Evolutionary conservation across 1,140 invertebrate genomes (phyloP).

Genomic region (Ladona fulva): DNA sequence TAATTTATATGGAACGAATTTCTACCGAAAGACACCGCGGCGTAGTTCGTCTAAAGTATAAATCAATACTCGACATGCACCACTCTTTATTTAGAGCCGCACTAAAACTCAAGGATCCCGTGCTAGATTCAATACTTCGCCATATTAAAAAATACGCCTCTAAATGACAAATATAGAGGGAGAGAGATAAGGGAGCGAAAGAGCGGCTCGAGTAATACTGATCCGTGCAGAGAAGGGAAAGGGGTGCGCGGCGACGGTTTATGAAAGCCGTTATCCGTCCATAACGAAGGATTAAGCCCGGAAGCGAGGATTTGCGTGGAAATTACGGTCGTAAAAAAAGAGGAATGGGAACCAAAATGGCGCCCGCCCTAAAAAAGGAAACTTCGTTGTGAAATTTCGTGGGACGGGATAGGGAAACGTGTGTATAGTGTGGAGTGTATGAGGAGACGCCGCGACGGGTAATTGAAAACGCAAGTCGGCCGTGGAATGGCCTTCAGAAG

Average conservation of each 20-base stretch:
- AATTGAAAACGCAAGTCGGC: background rate
- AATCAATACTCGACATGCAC: too few species aligned
- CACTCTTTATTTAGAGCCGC: too few species aligned
- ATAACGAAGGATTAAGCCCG: background rate
- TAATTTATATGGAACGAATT: too few species aligned
- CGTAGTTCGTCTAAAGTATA: too few species aligned
- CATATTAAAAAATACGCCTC: too few species aligned
- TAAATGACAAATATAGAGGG: too few species aligned
- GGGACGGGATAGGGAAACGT: background rate
- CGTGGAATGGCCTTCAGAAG: too few species aligned
- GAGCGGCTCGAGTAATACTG: background rate
- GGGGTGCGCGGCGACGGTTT: background rate
- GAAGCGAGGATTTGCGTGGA: conserved; percentile 6
- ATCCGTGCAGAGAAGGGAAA: background rate
- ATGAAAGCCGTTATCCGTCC: conserved; percentile 3
- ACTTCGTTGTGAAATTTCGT: background rate
- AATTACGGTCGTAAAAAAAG: conserved; percentile 2
- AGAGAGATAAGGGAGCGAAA: background rate
- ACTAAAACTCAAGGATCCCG: too few species aligned
- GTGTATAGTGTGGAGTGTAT: background rate
- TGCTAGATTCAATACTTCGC: too few species aligned
- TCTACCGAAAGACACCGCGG: too few species aligned
- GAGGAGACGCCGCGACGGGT: background rate
- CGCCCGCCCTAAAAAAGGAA: background rate
- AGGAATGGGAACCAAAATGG: background rate